Percentiles rank a stretch among this genome's conserved stretches.
These are phyloP conservation scores for Perithous albicinctus DNA, from an alignment of 2,888 invertebrate genomes.

Conservation along the genomic window DNA sequence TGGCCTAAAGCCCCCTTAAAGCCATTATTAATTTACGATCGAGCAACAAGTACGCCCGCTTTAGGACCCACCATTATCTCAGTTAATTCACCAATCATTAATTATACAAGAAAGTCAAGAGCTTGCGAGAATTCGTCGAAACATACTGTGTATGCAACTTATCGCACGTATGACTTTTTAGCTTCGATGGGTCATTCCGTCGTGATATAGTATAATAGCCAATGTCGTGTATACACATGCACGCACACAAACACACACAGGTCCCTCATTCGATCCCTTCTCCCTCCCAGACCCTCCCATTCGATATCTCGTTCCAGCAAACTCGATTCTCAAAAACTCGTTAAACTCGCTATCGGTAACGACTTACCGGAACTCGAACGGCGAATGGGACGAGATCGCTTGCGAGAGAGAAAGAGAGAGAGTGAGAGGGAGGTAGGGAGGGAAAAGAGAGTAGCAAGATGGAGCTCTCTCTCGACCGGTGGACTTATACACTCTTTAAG, in stretches of 20 bases:
- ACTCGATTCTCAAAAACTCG: constrained; percentile 70
- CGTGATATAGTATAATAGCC: constrained; percentile 39
- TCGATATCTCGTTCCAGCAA: constrained; percentile 69
- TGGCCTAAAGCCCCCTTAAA: too few species aligned
- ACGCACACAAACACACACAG: too few species aligned
- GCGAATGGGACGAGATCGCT: constrained; percentile 47
- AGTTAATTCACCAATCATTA: constrained; percentile 6
- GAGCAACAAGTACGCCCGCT: neutral
- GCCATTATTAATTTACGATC: constrained; percentile 1
- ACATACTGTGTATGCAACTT: neutral
- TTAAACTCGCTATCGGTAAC: constrained; percentile 72
- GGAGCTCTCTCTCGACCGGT: too few species aligned
- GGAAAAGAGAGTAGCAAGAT: too few species aligned
- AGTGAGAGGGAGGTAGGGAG: constrained; percentile 33
- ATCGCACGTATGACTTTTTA: constrained; percentile 5
- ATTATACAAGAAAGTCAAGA: constrained; percentile 13
- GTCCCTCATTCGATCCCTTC: constrained; percentile 31
- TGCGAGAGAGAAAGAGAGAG: constrained; percentile 31
- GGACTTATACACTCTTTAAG: constrained; percentile 53
- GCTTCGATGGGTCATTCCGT: neutral
- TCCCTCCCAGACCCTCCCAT: constrained; percentile 44
- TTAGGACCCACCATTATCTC: constrained; percentile 2
- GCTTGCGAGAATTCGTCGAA: neutral
- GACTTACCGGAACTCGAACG: constrained; percentile 70
- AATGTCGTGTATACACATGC: constrained; percentile 1